These are phyloP conservation scores for Trachelus tabidus DNA, from an alignment of 2,888 invertebrate genomes.

Conservation along the genomic window DNA sequence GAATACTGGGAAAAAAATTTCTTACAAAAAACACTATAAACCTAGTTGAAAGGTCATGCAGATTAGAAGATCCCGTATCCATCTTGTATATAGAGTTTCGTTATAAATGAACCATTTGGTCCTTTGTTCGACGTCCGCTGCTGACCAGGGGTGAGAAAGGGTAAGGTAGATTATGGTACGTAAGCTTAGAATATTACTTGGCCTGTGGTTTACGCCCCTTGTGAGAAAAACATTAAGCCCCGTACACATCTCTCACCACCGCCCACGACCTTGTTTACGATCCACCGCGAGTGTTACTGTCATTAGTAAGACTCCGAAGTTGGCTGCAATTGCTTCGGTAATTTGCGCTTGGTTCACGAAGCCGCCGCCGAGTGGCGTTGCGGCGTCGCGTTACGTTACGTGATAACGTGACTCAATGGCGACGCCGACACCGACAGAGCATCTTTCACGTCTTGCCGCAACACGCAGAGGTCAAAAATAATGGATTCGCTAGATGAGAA, in stretches of 20 bases:
- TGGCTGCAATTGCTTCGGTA: slow-evolving; percentile 45
- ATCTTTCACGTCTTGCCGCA: too few species aligned
- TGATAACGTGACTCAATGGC: slow-evolving; percentile 8
- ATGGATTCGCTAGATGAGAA: too few species aligned
- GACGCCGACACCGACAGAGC: slow-evolving; percentile 27
- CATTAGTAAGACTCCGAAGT: slow-evolving; percentile 46
- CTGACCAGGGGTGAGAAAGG: background rate
- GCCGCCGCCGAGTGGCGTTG: background rate
- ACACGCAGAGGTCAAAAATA: too few species aligned
- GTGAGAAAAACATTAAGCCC: slow-evolving; percentile 31
- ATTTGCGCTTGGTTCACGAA: slow-evolving; percentile 37
- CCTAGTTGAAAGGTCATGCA: background rate
- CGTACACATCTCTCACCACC: slow-evolving; percentile 4
- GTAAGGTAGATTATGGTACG: background rate
- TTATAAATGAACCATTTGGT: background rate
- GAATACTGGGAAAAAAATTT: background rate
- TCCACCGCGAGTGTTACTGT: slow-evolving; percentile 42
- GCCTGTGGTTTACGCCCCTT: slow-evolving; percentile 53
- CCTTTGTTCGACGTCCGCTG: background rate
- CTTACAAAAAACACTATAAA: background rate
- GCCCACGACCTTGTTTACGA: slow-evolving; percentile 48
- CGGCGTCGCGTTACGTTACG: background rate
- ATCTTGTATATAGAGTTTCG: background rate
- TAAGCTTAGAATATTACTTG: background rate
- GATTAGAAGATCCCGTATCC: background rate